Percentiles rank a stretch among this genome's conserved stretches.
Evolutionary conservation across 2,113 vertebrate species (phyloP).

Genomic region (Brachyhypopomus occidentalis): DNA sequence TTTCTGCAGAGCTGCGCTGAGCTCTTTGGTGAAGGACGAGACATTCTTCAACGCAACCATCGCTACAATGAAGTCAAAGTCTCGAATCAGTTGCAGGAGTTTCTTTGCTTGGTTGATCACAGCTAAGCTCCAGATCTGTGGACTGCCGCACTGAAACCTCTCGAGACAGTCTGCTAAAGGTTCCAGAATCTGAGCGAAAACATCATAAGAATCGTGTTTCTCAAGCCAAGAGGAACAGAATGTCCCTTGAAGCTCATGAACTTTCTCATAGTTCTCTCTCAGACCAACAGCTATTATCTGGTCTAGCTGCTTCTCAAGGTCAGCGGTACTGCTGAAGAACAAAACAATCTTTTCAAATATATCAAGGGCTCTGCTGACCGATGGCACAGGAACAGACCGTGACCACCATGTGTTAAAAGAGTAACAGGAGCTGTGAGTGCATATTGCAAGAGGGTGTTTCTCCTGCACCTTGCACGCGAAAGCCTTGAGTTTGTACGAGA

Average conservation of each 20-base stretch:
- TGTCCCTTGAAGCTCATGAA: slow-evolving; percentile 83
- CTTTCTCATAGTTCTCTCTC: slow-evolving; percentile 83
- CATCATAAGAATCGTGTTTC: slow-evolving; percentile 89
- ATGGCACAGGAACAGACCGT: slow-evolving; percentile 84
- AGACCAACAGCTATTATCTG: slow-evolving; percentile 82
- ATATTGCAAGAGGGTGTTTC: slow-evolving; percentile 89
- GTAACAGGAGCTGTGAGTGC: slow-evolving; percentile 88
- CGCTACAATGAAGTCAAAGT: slow-evolving; percentile 92
- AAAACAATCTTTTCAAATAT: slow-evolving; percentile 84
- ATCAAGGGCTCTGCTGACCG: slow-evolving; percentile 83
- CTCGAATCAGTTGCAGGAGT: slow-evolving; percentile 81
- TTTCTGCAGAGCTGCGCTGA: slow-evolving; percentile 91
- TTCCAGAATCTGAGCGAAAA: slow-evolving; percentile 89
- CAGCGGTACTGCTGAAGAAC: slow-evolving; percentile 81
- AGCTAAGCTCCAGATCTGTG: slow-evolving; percentile 77
- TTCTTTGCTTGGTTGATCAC: slow-evolving; percentile 77
- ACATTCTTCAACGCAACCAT: slow-evolving; percentile 88
- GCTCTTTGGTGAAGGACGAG: slow-evolving; percentile 88
- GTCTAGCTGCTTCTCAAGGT: slow-evolving; percentile 84
- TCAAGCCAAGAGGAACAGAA: slow-evolving; percentile 85
- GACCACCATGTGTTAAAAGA: slow-evolving; percentile 94
- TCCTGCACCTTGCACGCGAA: slow-evolving; percentile 91
- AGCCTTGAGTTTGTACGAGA: slow-evolving; percentile 90
- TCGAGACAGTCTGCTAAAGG: slow-evolving; percentile 87
- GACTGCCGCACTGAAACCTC: slow-evolving; percentile 77